Percentiles rank a stretch among this genome's conserved stretches.
Conservation (phyloP, 2,888 invertebrate species). For the Drosophila lacicola region DNA sequence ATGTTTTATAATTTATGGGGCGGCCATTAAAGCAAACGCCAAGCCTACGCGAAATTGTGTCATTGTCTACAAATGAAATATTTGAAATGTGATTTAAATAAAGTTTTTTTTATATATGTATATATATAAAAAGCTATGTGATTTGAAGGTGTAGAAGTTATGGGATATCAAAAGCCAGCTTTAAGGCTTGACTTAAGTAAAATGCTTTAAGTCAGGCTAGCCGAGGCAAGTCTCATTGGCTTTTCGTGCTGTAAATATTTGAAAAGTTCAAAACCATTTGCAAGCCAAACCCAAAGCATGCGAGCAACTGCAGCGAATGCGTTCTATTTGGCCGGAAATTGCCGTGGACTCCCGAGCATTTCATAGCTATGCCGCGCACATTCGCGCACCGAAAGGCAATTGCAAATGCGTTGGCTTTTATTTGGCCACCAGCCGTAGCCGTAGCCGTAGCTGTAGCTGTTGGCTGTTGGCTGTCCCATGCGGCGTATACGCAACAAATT, state of each 20-base stretch:
- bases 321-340: constrained; percentile 50
- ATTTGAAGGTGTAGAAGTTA: too few relatives aligned
- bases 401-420: constrained; percentile 33
- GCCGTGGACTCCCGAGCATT: constrained; percentile 40
- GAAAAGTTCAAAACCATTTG: constrained; percentile 27
- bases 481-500: constrained; percentile 61
- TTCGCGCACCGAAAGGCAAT: constrained; percentile 11
- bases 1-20: constrained; percentile 7
- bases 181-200: too few relatives aligned
- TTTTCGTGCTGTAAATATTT: constrained; percentile 30
- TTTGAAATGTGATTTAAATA: too few relatives aligned
- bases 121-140: too few relatives aligned
- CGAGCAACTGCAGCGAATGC: constrained; percentile 17
- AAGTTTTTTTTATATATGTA: too few relatives aligned
- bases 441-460: constrained; percentile 2
- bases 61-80: too few relatives aligned
- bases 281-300: constrained; percentile 16
- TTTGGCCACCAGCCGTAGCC: constrained; percentile 1
- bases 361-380: constrained; percentile 27
- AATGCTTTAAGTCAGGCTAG: too few relatives aligned
- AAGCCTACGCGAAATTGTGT: too few relatives aligned
- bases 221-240: neutral
- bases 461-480: constrained; percentile 32
- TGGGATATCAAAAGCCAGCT: too few relatives aligned
- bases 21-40: neutral